Base-by-base conservation (phyloP, 64 coral and sea anemone species). In the Stichodactyla mertensii region DNA sequence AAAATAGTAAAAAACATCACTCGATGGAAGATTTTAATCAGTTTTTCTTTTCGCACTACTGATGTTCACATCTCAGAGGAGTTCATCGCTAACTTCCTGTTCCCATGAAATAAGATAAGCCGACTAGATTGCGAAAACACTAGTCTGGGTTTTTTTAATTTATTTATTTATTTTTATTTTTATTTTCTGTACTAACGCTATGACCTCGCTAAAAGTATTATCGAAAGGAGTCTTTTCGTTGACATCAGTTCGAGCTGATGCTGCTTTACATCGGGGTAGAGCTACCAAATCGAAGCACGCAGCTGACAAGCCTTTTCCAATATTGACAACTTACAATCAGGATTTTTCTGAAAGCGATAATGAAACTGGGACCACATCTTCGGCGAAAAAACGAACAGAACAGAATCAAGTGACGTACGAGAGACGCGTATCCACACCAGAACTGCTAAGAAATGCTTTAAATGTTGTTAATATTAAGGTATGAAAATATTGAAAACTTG, bases 401-500 rank as follows among this genome's bases (percentile, higher is more conserved):
- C 36, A 45, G 36, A 45, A 45, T 45, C 36, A 45, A 58, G 1
- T 11, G 56, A 58, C 56, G 14, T 58, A 58, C 56, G 52, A 13
- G 4, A 52, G 78, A 53, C 89, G 89, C 5, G 27, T 92, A 20
- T 92, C 90, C 0, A 92, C 90, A 6, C 90, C 90, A 15, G 90
- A 92, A 57, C 60, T 92, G 53, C 67, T 92, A 20, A 77, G 90
- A 55, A 85, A 92, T 58, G 89, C 85, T 19, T 81, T 87, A 51
- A 87, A 82, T 18, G 52, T 92, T 53, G 90, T 80, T 2, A 86
- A 82, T 8, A 87, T 92, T 2, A 92, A 92, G 90, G 90, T 92
- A 82, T 51, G 45, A 10, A 77, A 7, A 74, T 14, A 45, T 45
- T 45, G 36, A 45, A 45, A 45, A 2, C 36, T 45, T 45, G 36